Base-by-base conservation (phyloP, 2,888 invertebrate species). In the Macaria notata region DNA sequence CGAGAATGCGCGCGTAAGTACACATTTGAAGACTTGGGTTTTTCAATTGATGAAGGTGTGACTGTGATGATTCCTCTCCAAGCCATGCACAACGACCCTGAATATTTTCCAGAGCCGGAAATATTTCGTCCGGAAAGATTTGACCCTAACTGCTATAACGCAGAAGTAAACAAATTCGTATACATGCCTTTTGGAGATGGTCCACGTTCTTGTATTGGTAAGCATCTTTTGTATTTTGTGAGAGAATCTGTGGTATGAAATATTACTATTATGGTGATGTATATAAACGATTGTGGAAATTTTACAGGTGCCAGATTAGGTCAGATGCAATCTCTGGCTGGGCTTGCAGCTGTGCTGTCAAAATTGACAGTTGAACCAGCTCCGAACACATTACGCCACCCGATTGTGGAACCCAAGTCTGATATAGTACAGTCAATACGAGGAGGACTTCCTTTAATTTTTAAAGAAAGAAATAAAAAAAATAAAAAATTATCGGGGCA, bases 61-160 rank as follows among this genome's bases (percentile, higher is more conserved):
- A 30, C 29, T 9, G n/a, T 41, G 4, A 6, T 48, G 48, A 48
- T 48, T n/a, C 48, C 48, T 2, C 39, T 48, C 4, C 48, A 48
- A 38, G 39, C 39, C 5, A 4, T 48, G 6, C 48, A 48, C 39
- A 48, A 48, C 6, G 41, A 48, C n/a, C 31, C 48, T 5, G 30
- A 8, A 9, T 41, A 48, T n/a, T 48, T 48, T 6, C 41, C 41
- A 3, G 41, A 48, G 3, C 48, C 41, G 9, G 31, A 48, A 1
- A 8, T 39, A 38, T 48, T 48, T n/a, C 31, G 48, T n/a, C 48
- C 41, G 0, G 41, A 47, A 8, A 9, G 47, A 6, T 47, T 47
- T 7, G 38, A 47, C 9, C 38, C 47, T 19, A 38, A 29, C 19
- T 1, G 29, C 8, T 38, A 29, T 19, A 38, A 38, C 0, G 1